Conservation (phyloP, 2,113 vertebrate genomes). For the Leptocoma aspasia region DNA sequence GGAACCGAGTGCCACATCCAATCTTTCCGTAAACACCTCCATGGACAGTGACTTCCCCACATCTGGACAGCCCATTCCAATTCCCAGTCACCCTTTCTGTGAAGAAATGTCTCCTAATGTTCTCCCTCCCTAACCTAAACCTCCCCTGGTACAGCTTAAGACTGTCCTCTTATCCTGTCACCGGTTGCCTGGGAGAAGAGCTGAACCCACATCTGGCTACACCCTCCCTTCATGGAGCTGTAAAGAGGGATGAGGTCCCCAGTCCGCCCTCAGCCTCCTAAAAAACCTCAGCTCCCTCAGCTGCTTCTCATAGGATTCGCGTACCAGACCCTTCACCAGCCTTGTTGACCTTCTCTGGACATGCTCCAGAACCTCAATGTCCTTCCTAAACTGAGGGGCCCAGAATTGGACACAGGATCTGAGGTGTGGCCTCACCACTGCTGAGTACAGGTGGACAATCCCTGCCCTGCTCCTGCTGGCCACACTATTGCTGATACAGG, state of each 20-base stretch:
- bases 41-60: accelerated
- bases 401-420: background rate
- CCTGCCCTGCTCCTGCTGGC: background rate
- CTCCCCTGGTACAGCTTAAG: background rate
- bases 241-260: too few relatives aligned
- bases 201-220: background rate
- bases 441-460: background rate
- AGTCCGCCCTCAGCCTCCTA: background rate
- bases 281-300: background rate
- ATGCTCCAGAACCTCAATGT: background rate
- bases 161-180: background rate
- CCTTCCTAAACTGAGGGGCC: background rate
- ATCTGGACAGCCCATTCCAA: background rate
- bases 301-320: accelerated
- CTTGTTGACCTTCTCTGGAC: background rate
- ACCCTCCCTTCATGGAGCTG: background rate
- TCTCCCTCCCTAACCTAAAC: background rate
- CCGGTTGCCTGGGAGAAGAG: background rate
- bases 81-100: background rate
- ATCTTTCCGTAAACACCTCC: background rate
- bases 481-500: background rate
- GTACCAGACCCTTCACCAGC: background rate
- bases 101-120: background rate
- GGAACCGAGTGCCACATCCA: background rate
- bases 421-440: background rate